These are phyloP conservation scores for Dinothrombium tinctorium DNA, from an alignment of 1,140 invertebrate species.

Conservation along the genomic window DNA sequence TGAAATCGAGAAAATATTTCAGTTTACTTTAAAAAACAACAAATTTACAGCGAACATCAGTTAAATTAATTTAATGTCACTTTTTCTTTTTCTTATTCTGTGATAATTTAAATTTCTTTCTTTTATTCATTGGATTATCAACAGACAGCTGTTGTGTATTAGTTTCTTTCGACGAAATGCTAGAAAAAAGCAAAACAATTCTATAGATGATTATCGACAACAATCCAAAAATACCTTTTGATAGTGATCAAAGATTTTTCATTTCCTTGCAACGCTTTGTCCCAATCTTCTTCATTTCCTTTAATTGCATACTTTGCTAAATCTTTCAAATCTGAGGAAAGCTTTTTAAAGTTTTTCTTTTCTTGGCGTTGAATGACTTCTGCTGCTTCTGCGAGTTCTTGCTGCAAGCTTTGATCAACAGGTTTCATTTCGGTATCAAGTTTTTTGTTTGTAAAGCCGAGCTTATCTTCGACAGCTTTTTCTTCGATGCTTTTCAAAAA, in stretches of 20 bases:
- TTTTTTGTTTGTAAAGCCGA: conserved; percentile 27
- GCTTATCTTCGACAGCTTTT: conserved; percentile 36
- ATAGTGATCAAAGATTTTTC: conserved; percentile 17
- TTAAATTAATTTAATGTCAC: too few relatives aligned
- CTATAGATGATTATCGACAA: background rate
- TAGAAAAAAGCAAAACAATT: too few relatives aligned
- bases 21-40: too few relatives aligned
- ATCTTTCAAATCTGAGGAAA: conserved; percentile 23
- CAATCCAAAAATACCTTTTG: conserved; percentile 17
- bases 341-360: conserved; percentile 8
- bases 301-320: conserved; percentile 61
- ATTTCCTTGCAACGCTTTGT: conserved; percentile 28
- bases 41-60: too few relatives aligned
- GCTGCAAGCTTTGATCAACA: conserved; percentile 30
- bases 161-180: too few relatives aligned
- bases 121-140: too few relatives aligned
- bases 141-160: too few relatives aligned
- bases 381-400: conserved; percentile 56
- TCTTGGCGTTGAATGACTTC: conserved; percentile 22
- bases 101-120: too few relatives aligned
- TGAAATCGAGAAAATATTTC: too few relatives aligned
- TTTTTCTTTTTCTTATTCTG: too few relatives aligned
- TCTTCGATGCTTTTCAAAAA: conserved; percentile 32
- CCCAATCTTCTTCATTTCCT: conserved; percentile 54
- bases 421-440: conserved; percentile 12